Conservation (phyloP, 30 jellyfish, hydroid and myxozoan species). For the Turritopsis rubra region DNA sequence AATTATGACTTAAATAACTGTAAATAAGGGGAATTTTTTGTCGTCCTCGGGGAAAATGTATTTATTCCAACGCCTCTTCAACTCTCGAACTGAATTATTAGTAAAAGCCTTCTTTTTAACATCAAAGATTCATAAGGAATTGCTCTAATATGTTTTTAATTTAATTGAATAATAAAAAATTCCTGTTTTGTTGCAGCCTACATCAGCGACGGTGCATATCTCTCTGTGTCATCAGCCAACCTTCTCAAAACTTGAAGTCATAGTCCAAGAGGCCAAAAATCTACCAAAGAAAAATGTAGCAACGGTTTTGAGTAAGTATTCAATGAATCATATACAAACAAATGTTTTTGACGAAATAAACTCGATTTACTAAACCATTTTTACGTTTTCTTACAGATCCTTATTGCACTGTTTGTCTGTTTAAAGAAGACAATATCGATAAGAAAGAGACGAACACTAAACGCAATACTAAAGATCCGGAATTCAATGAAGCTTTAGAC, state of each 20-base stretch:
- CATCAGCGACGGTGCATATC: constrained; percentile 45
- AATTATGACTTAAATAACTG: too few relatives aligned
- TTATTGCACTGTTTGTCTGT: constrained; percentile 42
- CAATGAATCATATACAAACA: too few relatives aligned
- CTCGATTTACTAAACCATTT: background rate
- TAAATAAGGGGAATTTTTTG: too few relatives aligned
- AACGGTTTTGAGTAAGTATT: background rate
- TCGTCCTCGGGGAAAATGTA: too few relatives aligned
- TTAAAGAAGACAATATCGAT: constrained; percentile 51
- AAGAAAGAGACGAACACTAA: constrained; percentile 44
- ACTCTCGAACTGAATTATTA: too few relatives aligned
- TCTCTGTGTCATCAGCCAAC: constrained; percentile 87
- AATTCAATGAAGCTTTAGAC: constrained; percentile 48
- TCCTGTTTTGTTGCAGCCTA: constrained; percentile 9
- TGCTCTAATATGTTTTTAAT: too few relatives aligned
- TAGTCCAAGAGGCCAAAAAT: constrained; percentile 63
- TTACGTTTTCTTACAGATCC: constrained; percentile 38
- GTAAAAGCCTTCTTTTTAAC: too few relatives aligned
- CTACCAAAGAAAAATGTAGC: constrained; percentile 36
- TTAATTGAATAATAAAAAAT: too few relatives aligned
- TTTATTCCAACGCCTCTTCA: too few relatives aligned
- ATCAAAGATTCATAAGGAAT: too few relatives aligned
- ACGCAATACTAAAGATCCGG: constrained; percentile 57
- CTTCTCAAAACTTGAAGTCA: constrained; percentile 62
- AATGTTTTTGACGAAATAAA: background rate